phyloP scores from a whole-genome alignment of 2,888 invertebrate species.

The Diaphora mendica region DNA sequence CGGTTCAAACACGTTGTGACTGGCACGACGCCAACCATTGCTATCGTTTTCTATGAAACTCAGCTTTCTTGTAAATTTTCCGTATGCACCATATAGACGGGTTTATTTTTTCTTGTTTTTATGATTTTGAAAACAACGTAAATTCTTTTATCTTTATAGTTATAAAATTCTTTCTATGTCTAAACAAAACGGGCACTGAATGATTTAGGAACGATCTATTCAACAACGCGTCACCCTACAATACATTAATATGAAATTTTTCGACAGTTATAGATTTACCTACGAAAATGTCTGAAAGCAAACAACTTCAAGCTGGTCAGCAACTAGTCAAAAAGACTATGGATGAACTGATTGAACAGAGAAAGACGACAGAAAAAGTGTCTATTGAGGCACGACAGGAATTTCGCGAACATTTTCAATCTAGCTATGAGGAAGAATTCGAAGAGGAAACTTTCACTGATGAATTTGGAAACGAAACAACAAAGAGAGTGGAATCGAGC shows the following conservation, averaged over 20 bases:
- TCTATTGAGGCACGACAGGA: constrained; percentile 83
- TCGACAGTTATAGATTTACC: constrained; percentile 59
- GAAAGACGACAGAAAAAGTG: constrained; percentile 75
- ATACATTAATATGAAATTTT: constrained; percentile 36
- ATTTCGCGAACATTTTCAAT: constrained; percentile 79
- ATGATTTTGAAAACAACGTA: constrained; percentile 36
- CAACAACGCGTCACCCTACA: constrained; percentile 3
- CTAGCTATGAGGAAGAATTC: constrained; percentile 83
- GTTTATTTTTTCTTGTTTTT: constrained; percentile 56
- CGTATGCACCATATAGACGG: constrained; percentile 57
- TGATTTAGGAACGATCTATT: constrained; percentile 13
- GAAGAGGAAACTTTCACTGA: constrained; percentile 83
- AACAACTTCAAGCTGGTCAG: constrained; percentile 78
- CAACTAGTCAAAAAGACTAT: constrained; percentile 82
- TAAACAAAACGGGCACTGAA: constrained; percentile 20
- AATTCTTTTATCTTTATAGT: constrained; percentile 22
- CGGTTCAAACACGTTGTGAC: constrained; percentile 66
- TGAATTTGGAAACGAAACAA: constrained; percentile 78
- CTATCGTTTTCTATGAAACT: constrained; percentile 78
- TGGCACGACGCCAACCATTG: constrained; percentile 72
- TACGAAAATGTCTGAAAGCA: constrained; percentile 76
- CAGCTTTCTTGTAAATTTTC: constrained; percentile 66
- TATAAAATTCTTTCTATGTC: constrained; percentile 16
- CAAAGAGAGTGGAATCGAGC: constrained; percentile 80
- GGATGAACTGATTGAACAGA: constrained; percentile 79